Base-by-base conservation (phyloP, 2,797 vertebrate species). In the Pseudochaenichthys georgianus region DNA sequence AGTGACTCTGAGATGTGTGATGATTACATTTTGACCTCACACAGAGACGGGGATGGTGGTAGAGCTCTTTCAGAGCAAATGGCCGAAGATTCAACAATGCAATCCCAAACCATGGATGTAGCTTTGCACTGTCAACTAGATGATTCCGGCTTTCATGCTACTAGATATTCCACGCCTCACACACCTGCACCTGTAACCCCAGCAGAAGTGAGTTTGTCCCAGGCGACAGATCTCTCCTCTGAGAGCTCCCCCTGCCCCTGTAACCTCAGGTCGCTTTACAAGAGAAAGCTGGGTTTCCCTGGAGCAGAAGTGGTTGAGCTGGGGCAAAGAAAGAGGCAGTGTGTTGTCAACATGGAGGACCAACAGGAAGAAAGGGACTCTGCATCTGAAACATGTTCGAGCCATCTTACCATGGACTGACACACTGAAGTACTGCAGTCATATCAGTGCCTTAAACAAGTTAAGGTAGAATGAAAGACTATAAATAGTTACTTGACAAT, bases 261-360 rank as follows among this genome's bases (percentile, higher is more conserved):
- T 16, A 48, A 83, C 63, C 48, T 88, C 17, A 52, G 57, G 15
- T 21, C 71, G 0, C 70, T 92, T 2, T 80, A 67, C 50, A 97
- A 97, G 86, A 95, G 97, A 67, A 99, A 98, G 87, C 81, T 94
- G 23, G 86, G 87, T 17, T 83, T 88, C 9, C 43, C 89, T 2
- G 75, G 83, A 42, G 65, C 73, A 21, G 96, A 96, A 1, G 19
- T 10, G 38, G 58, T 66, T 34, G 94, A 93, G 46, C 59, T 57
- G 9, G 66, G 58, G 17, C 82, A 84, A 46, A 93, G 86, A 47
- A 97, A 96, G 92, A 95, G 91, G 93, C 90, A 91, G 48, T 81
- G 93, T 13, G 68, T 85, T 2, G 70, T 55, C 16, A 91, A 80
- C 75, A 64, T 79, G 78, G 80, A 89, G 74, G 77, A 88, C 8